Evolutionary conservation across 2,888 invertebrate genomes (phyloP).

Genomic region (Punctoribates punctum): DNA sequence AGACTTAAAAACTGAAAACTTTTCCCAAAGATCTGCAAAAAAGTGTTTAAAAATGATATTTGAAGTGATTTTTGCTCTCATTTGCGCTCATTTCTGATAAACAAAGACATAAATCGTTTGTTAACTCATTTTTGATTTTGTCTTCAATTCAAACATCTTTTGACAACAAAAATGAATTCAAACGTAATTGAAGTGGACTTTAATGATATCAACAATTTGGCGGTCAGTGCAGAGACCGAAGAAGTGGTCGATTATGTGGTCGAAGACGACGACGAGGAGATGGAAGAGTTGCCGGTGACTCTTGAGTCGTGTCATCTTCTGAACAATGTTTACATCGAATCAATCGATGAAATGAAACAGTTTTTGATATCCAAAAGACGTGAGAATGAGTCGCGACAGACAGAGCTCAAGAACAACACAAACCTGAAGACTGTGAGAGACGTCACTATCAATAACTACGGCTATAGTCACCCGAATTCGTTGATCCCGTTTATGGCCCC

Average conservation of each 20-base stretch:
- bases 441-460: neutral
- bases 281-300: slow-evolving; percentile 10
- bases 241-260: slow-evolving; percentile 21
- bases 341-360: slow-evolving; percentile 14
- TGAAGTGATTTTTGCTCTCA: no score
- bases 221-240: neutral
- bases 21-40: no score
- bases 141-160: no score
- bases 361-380: slow-evolving; percentile 2
- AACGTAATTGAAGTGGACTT: neutral
- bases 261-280: neutral
- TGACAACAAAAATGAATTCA: neutral
- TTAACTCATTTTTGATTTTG: no score
- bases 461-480: slow-evolving; percentile 37
- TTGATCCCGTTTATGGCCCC: slow-evolving; percentile 57
- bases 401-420: neutral
- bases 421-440: neutral
- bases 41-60: no score
- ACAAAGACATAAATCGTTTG: no score
- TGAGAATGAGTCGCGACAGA: slow-evolving; percentile 22
- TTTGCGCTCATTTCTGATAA: no score
- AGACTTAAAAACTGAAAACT: no score
- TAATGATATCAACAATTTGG: neutral
- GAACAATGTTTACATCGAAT: slow-evolving; percentile 35
- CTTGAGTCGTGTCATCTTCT: slow-evolving; percentile 30